Base-by-base conservation (phyloP, 2,113 vertebrate species). In the Catharus fuscescens region DNA sequence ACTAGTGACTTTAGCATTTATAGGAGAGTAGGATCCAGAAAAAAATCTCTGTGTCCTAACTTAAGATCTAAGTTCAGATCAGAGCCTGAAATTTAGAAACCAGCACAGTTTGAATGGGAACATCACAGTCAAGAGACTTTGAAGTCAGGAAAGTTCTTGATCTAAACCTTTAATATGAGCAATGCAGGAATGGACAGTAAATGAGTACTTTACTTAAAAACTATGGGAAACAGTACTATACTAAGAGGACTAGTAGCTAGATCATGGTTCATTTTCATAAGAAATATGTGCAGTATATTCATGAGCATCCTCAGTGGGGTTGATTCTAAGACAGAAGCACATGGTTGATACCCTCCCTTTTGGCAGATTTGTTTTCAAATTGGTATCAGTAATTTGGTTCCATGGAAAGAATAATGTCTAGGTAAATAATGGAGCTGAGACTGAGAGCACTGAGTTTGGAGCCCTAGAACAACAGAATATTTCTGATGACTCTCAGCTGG, bases 371-470 rank as follows among this genome's bases (percentile, higher is more conserved):
- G 91, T 96, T 94, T 96, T 95, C 86, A 86, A 86, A 95, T 56
- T n/a, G 44, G 48, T 93, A 64, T 84, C 77, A 84, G 80, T 89
- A 95, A 89, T 93, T 74, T 84, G 73, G 73, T 84, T 96, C 77
- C 77, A 79, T 64, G 32, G 89, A 96, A 95, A 95, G 86, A 95
- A 93, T 97, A 95, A 95, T 48, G 80, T 84, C 92, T 89, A 66
- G 69, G 77, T 95, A 93, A 95, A 97, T 95, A 94, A 96, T 93
- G 96, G 92, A 76, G 86, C 78, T 93, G 96, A 97, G 92, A 89
- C 91, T 77, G 72, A 79, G 86, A 94, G 45, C 72, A 61, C 88
- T 91, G 92, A 93, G 61, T 86, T 91, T 91, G 92, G 53, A 91
- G 86, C 69, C 80, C 83, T 93, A 92, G 92, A 96, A 92, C 83